Base-by-base conservation (phyloP, 2,113 vertebrate genomes). In the Antechinus stuartii region DNA sequence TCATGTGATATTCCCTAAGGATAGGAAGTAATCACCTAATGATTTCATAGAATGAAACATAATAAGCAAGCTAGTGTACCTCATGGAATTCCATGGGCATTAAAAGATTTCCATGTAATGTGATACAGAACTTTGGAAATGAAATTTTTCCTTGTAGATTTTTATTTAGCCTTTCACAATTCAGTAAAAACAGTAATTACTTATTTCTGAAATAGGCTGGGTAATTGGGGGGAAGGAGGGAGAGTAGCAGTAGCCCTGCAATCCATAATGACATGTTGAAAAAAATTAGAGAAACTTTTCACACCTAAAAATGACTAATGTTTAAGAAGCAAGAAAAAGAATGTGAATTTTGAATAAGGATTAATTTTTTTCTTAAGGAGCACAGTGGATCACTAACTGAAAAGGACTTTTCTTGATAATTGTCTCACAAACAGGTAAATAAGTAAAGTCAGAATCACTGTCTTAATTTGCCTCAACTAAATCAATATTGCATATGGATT, bases 301-400 rank as follows among this genome's bases (percentile, higher is more conserved):
- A 96, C 42, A 52, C 47, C 90, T 52, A 27, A 93, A 61, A 96
- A 92, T 26, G 89, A 3, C 93, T 50, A 94, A 91, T 55, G 23
- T 90, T 42, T 93, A 89, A 91, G 94, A 96, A 97, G 93, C n/a
- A 49, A 23, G 94, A 94, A 94, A 94, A 42, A 94, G 25, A 92
- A 42, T 12, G 91, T 53, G 8, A 54, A 92, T 14, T 93, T 96
- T 90, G 92, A 91, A 94, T 54, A 92, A 26, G 52, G 76, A n/a
- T 76, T 94, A 54, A 49, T 35, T 57, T 96, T 94, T 92, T 93
- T 90, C 90, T 84, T 84, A 42, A 84, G 42, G 35, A 84, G 19
- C n/a, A n/a, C 19, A 94, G 50, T 12, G 57, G 54, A 46, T 92
- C 26, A 95, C 54, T 90, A 26, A 93, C 94, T 91, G 14, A 90